phyloP scores from a whole-genome alignment of 2,797 vertebrate genomes.

The Schizopygopsis malacanthus region DNA sequence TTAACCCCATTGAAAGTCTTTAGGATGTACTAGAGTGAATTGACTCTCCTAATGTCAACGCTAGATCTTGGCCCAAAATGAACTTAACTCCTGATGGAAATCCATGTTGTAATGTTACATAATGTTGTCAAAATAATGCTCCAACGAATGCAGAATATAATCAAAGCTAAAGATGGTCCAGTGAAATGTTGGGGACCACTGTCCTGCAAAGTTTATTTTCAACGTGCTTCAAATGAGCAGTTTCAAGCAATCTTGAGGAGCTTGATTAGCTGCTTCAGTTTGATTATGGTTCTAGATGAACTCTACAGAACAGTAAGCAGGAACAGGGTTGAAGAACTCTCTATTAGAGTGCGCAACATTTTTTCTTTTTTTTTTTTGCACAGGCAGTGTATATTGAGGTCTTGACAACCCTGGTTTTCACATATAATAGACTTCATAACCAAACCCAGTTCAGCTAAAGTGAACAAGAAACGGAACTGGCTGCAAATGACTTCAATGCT shows the following conservation, averaged over 20 bases:
- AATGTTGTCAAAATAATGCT: background rate
- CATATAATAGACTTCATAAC: too few species aligned
- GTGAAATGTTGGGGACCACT: too few species aligned
- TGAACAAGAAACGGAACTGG: background rate
- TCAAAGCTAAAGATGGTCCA: background rate
- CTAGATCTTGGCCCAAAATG: background rate
- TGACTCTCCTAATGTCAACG: background rate
- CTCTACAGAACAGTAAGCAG: background rate
- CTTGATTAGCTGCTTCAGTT: background rate
- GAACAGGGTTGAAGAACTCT: background rate
- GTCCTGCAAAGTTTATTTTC: background rate
- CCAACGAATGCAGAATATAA: background rate
- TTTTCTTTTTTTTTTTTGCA: background rate
- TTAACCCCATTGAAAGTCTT: background rate
- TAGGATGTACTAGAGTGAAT: background rate
- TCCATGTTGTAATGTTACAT: background rate
- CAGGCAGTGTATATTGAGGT: background rate
- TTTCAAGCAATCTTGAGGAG: background rate
- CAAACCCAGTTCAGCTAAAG: background rate
- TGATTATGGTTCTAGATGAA: background rate
- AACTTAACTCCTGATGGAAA: background rate
- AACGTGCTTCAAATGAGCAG: background rate
- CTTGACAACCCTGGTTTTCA: background rate
- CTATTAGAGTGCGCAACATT: background rate
- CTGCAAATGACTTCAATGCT: background rate